A percentile compares a stretch with the other conserved stretches of the same genome.
Evolutionary conservation across 2,113 vertebrate species (phyloP).

Genomic region (Calidris pugnax): DNA sequence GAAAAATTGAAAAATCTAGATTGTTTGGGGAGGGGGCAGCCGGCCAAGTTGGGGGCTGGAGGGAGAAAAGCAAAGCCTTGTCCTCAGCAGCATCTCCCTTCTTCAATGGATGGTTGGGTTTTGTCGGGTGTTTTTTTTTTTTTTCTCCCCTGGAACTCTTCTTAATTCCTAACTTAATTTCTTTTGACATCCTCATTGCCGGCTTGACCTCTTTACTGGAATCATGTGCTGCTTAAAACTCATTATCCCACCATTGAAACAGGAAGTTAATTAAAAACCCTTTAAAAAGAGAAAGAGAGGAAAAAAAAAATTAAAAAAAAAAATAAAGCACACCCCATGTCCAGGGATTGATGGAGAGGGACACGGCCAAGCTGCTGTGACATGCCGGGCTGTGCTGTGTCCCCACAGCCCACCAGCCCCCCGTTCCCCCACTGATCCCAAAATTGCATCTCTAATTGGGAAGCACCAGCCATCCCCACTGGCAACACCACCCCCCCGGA

Average conservation of each 20-base stretch:
- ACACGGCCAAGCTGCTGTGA: neutral
- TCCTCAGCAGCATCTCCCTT: neutral
- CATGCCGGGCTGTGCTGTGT: neutral
- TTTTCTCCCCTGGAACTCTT: conserved; percentile 34
- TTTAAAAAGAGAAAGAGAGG: neutral
- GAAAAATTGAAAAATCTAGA: neutral
- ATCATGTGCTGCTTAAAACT: conserved; percentile 71
- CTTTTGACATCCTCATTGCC: conserved; percentile 67
- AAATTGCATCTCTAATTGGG: neutral
- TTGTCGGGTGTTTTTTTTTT: neutral
- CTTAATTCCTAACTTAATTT: conserved; percentile 69
- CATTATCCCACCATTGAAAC: conserved; percentile 72
- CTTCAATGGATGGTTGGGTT: neutral
- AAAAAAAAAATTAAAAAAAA: too few species aligned
- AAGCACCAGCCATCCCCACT: rapidly evolving
- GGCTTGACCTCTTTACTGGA: conserved; percentile 69
- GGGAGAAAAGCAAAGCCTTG: neutral
- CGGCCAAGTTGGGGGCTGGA: too few species aligned
- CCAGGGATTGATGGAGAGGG: neutral
- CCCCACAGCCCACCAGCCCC: neutral
- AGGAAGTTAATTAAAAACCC: conserved; percentile 79
- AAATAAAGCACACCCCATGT: neutral
- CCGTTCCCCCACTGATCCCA: neutral
- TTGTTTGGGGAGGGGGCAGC: neutral
- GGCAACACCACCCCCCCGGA: rapidly evolving